Percentiles rank a stretch among this genome's conserved stretches.
Conservation (phyloP, 2,113 vertebrate genomes). For the Ginglymostoma cirratum region DNA sequence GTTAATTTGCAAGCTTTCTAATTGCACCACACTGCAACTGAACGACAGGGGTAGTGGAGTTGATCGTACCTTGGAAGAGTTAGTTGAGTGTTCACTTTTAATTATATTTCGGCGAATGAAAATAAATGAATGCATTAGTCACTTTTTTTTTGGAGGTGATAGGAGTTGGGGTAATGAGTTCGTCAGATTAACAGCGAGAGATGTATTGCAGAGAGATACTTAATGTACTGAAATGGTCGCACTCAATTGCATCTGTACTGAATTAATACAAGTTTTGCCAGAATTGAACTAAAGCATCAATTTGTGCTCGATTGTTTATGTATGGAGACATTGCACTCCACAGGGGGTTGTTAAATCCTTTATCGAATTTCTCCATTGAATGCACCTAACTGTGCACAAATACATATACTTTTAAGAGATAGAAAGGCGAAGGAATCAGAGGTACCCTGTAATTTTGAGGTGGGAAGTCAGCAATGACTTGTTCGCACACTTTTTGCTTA, state of each 20-base stretch:
- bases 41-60: background rate
- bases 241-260: background rate
- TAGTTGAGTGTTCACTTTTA: background rate
- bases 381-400: background rate
- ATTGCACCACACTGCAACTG: background rate
- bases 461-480: background rate
- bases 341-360: background rate
- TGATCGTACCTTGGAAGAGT: background rate
- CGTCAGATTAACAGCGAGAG: background rate
- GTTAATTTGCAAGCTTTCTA: background rate
- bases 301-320: slow-evolving; percentile 9
- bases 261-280: background rate
- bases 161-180: slow-evolving; percentile 23
- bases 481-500: background rate
- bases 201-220: background rate
- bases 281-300: slow-evolving; percentile 15
- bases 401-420: background rate
- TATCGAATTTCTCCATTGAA: background rate
- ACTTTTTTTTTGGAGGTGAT: background rate
- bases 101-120: slow-evolving; percentile 3
- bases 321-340: background rate
- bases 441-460: background rate
- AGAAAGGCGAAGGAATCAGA: background rate
- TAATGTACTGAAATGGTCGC: background rate
- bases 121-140: slow-evolving; percentile 21